Evolutionary conservation across 2,113 vertebrate species (phyloP).

Genomic region (Neopipo cinnamomea): DNA sequence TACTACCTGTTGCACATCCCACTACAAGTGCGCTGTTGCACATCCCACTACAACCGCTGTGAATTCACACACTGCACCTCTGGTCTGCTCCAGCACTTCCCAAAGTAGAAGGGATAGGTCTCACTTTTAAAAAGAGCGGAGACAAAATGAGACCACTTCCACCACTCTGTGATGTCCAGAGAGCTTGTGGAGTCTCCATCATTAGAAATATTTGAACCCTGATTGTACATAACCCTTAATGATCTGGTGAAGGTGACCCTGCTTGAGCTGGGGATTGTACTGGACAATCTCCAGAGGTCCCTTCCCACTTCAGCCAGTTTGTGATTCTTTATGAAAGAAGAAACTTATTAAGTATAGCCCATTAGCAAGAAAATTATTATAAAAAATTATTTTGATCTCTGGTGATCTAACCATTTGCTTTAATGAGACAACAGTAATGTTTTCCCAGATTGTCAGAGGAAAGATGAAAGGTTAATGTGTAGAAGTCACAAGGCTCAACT

Average conservation of each 20-base stretch:
- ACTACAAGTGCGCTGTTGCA: too few species aligned
- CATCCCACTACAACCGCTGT: neutral
- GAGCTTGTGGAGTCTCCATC: too few species aligned
- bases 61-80: neutral
- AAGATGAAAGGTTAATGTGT: neutral
- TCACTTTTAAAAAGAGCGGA: neutral
- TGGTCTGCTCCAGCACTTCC: neutral
- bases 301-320: neutral
- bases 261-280: neutral
- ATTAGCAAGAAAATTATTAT: neutral
- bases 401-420: neutral
- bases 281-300: neutral
- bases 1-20: too few species aligned
- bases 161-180: neutral
- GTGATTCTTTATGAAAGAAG: neutral
- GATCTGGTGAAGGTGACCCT: neutral
- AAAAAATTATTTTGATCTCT: neutral
- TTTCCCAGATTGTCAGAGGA: neutral
- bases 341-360: neutral
- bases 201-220: neutral
- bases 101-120: neutral
- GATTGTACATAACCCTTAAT: neutral
- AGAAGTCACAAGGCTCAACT: neutral
- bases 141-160: neutral
- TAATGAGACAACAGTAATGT: neutral